Evolutionary conservation across 30 jellyfish, hydroid and myxozoan species (phyloP).

Genomic region (Mastigias papua): DNA sequence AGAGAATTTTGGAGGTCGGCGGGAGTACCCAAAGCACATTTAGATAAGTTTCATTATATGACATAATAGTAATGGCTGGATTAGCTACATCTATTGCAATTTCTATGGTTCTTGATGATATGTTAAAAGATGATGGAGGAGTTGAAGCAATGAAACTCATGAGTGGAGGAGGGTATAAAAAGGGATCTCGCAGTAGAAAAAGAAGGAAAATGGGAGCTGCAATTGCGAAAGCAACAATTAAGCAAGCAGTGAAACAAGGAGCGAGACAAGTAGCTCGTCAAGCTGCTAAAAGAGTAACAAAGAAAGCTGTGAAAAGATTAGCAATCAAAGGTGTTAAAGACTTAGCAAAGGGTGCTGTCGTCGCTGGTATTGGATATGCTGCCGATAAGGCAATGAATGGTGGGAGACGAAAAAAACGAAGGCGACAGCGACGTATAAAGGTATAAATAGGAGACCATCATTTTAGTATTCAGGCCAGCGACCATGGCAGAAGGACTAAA

Average conservation of each 20-base stretch:
- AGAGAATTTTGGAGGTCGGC: background rate
- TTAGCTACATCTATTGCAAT: background rate
- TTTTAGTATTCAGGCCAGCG: too few relatives aligned
- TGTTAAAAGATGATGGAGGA: conserved; percentile 28
- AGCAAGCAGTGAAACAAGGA: background rate
- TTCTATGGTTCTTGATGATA: conserved; percentile 7
- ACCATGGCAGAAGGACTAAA: background rate
- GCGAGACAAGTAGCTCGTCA: background rate
- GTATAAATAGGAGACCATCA: background rate
- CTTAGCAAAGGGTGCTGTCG: background rate
- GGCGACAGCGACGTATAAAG: background rate
- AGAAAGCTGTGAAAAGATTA: background rate
- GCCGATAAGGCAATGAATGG: background rate
- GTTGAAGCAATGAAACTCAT: conserved; percentile 4
- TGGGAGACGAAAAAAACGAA: background rate
- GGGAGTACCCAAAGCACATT: background rate
- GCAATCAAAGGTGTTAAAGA: background rate
- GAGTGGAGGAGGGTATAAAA: background rate
- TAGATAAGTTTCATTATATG: background rate
- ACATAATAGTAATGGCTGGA: background rate
- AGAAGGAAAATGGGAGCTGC: background rate
- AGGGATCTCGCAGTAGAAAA: too few relatives aligned
- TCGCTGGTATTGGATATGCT: background rate
- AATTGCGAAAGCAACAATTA: background rate
- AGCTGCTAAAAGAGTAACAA: background rate